Percentiles rank a stretch among this genome's conserved stretches.
phyloP scores from a whole-genome alignment of 1,140 invertebrate species.

The Scaptomyza pallida region DNA sequence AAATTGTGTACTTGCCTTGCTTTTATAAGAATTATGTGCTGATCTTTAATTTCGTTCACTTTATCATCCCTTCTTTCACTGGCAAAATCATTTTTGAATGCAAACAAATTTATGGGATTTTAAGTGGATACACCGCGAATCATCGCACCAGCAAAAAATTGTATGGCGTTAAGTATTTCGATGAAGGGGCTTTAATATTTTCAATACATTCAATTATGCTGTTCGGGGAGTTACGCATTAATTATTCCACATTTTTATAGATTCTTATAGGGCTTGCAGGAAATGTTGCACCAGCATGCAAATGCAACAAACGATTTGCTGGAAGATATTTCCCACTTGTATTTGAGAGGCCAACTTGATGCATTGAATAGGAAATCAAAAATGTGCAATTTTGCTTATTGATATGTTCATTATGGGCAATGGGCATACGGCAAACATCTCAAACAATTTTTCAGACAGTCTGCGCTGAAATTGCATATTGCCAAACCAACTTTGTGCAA shows the following conservation, averaged over 20 bases:
- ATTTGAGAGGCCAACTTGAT: neutral
- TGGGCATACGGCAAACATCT: constrained; percentile 38
- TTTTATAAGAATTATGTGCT: constrained; percentile 44
- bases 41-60: constrained; percentile 70
- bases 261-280: neutral
- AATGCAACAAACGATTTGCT: neutral
- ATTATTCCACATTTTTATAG: no score
- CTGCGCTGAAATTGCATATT: constrained; percentile 62
- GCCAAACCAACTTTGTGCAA: constrained; percentile 74
- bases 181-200: neutral
- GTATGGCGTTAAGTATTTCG: neutral
- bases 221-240: neutral
- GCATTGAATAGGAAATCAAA: constrained; percentile 44
- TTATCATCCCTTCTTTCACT: constrained; percentile 56
- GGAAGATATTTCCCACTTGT: neutral
- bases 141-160: neutral
- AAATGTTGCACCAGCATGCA: neutral
- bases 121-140: constrained; percentile 37
- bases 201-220: neutral
- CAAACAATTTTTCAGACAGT: constrained; percentile 46
- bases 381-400: constrained; percentile 48
- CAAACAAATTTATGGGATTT: constrained; percentile 42
- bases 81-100: constrained; percentile 48
- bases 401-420: constrained; percentile 70
- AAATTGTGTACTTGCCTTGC: constrained; percentile 52